phyloP scores from a whole-genome alignment of 2,888 invertebrate species.

The Erebia palarica region DNA sequence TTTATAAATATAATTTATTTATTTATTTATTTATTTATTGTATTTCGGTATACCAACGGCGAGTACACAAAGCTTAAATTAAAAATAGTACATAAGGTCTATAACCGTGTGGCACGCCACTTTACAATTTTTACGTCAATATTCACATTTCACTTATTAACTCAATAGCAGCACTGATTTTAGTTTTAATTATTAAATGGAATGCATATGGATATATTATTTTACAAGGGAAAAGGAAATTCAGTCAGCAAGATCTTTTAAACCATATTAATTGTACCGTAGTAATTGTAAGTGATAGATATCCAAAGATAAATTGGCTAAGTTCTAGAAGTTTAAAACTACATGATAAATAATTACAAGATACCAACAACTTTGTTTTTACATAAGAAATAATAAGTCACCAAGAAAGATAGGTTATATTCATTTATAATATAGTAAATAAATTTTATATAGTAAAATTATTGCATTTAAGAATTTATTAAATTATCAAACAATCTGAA shows the following conservation, averaged over 20 bases:
- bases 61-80: too few species aligned
- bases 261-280: background rate
- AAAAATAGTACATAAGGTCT: too few species aligned
- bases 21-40: too few species aligned
- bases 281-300: conserved; percentile 8
- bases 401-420: background rate
- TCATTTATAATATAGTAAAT: background rate
- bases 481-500: too few species aligned
- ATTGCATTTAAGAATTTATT: too few species aligned
- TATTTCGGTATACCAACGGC: too few species aligned
- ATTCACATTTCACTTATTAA: too few species aligned
- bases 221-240: background rate
- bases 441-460: background rate
- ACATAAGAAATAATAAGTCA: background rate
- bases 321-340: conserved; percentile 9
- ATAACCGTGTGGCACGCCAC: too few species aligned
- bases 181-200: conserved; percentile 12
- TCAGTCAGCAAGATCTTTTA: conserved; percentile 8
- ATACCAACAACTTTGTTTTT: conserved; percentile 9
- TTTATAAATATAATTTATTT: too few species aligned
- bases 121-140: too few species aligned
- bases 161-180: too few species aligned
- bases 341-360: conserved; percentile 8
- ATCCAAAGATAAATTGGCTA: background rate
- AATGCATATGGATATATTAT: conserved; percentile 26